phyloP scores from a whole-genome alignment of 2,113 vertebrate species.

The Lates calcarifer region DNA sequence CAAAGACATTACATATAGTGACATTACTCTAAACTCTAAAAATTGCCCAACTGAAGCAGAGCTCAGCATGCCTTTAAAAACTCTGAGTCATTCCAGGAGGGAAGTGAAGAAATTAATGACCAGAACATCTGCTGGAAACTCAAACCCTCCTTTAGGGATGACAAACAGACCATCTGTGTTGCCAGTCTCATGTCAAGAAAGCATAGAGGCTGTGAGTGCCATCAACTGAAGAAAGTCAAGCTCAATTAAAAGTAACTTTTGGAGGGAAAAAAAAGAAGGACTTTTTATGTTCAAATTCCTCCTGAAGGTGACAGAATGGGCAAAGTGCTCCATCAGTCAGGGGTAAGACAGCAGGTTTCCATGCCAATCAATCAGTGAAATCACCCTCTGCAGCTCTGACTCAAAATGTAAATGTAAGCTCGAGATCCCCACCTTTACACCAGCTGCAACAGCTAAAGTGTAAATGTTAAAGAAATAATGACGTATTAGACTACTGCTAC shows the following conservation, averaged over 20 bases:
- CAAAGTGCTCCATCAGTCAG: neutral
- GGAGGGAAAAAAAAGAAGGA: neutral
- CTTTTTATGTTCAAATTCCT: neutral
- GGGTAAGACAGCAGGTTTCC: neutral
- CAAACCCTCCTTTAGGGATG: constrained; percentile 12
- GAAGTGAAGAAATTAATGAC: constrained; percentile 10
- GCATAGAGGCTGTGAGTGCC: neutral
- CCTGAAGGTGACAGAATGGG: constrained; percentile 6
- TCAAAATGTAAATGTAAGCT: neutral
- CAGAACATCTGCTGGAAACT: constrained; percentile 47
- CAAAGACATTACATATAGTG: neutral
- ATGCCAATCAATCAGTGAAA: constrained; percentile 1
- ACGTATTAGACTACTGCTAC: neutral
- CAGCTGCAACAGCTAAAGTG: too few relatives aligned
- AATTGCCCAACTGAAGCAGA: neutral
- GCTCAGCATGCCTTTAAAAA: constrained; percentile 4
- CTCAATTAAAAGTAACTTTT: constrained; percentile 7
- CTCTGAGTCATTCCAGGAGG: constrained; percentile 12
- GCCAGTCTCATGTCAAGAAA: neutral
- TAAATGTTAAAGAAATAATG: too few relatives aligned
- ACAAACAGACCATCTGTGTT: constrained; percentile 46
- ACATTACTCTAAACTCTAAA: too few relatives aligned
- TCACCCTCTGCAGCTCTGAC: neutral
- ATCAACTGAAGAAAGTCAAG: neutral
- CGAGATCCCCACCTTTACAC: too few relatives aligned